A percentile compares a stretch with the other conserved stretches of the same genome.
These are phyloP conservation scores for Centropristis striata DNA, from an alignment of 2,113 vertebrate genomes.

Conservation along the genomic window DNA sequence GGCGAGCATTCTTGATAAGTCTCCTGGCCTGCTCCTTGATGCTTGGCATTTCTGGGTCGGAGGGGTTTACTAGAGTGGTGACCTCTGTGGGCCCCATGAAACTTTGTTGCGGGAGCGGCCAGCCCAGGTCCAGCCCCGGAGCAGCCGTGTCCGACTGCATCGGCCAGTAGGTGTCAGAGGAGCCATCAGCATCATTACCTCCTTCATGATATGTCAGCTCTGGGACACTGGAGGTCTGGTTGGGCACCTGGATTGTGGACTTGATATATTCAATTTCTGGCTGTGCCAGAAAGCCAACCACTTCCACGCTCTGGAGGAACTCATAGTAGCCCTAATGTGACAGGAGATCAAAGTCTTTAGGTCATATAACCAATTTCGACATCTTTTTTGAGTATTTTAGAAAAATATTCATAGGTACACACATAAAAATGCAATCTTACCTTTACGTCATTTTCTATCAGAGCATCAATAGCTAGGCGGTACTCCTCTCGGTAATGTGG, in stretches of 20 bases:
- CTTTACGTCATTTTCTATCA: constrained; percentile 91
- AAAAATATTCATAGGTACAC: neutral
- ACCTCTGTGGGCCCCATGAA: constrained; percentile 95
- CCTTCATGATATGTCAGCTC: constrained; percentile 82
- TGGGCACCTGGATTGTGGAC: constrained; percentile 87
- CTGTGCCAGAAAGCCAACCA: constrained; percentile 90
- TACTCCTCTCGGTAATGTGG: constrained; percentile 98
- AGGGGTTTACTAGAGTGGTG: constrained; percentile 94
- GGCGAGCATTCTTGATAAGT: constrained; percentile 94
- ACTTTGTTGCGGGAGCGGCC: constrained; percentile 90
- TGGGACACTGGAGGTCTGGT: constrained; percentile 68
- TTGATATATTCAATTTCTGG: constrained; percentile 92
- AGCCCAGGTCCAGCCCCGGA: constrained; percentile 96
- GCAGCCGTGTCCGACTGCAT: constrained; percentile 94
- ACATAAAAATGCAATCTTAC: constrained; percentile 57
- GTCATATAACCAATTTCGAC: neutral
- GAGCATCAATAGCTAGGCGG: constrained; percentile 93
- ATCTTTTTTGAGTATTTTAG: neutral
- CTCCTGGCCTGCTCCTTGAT: constrained; percentile 96
- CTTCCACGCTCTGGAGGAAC: constrained; percentile 88
- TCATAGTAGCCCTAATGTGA: constrained; percentile 88
- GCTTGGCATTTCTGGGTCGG: constrained; percentile 92
- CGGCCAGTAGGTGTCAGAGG: constrained; percentile 99
- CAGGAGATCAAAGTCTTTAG: constrained; percentile 3
- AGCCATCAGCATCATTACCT: constrained; percentile 84